Base-by-base conservation (phyloP, 2,113 vertebrate genomes). In the Laticauda laticaudata region DNA sequence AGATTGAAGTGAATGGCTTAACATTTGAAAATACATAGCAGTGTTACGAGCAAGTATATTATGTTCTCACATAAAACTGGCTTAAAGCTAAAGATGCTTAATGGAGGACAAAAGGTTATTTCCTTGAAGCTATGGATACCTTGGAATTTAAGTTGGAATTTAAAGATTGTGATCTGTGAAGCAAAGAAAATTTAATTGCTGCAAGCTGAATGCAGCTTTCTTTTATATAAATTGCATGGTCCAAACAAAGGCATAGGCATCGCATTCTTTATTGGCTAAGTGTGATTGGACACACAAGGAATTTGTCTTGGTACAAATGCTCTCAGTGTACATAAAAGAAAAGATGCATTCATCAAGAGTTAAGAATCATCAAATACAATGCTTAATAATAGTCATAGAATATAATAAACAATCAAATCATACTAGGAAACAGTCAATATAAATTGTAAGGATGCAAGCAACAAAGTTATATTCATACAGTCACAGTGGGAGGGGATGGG, bases 21-120 rank as follows among this genome's bases (percentile, higher is more conserved):
- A 90, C 12, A 34, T 55, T 75, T 92, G 91, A 55, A 93, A 89
- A 86, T 81, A 39, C 18, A n/a, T 86, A 93, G 11, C 94, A 55
- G 95, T 95, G 57, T 23, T 43, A 93, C 90, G 88, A 24, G 91
- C 92, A 39, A 45, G 10, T 93, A 75, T 92, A 87, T 75, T 7
- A 43, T 20, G 0, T 94, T 89, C 91, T 95, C 91, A 94, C 94
- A 95, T 87, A 34, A 34, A 23, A 59, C 18, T 93, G 94, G 94
- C 95, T 96, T 96, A 95, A 61, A 94, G 92, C 91, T 95, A 7
- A 75, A 93, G 6, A 64, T 5, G 5, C 51, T 92, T 95, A 11
- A 86, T 94, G 94, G 96, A 95, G 93, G 92, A 96, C 90, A 86
- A 34, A 90, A 94, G 75, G 75, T 96, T 94, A 86, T 95, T 96